These are phyloP conservation scores for Meganola albula DNA, from an alignment of 2,888 invertebrate genomes.

Conservation along the genomic window DNA sequence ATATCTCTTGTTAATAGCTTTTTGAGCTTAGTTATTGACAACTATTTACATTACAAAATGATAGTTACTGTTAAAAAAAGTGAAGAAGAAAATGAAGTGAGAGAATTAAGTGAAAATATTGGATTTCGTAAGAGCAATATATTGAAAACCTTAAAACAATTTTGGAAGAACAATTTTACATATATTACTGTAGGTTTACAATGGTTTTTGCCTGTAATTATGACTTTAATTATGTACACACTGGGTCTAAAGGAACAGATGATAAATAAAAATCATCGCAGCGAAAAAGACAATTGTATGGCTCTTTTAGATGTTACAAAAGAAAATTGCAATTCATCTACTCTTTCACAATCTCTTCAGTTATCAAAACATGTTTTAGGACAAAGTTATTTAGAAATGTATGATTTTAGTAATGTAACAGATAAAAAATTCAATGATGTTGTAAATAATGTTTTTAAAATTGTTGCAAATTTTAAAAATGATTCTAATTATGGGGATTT, in stretches of 20 bases:
- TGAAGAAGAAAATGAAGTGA: constrained; percentile 48
- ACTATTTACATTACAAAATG: constrained; percentile 64
- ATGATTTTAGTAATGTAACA: constrained; percentile 36
- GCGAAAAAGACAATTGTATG: constrained; percentile 45
- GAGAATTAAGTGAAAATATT: constrained; percentile 33
- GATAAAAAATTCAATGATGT: constrained; percentile 39
- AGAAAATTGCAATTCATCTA: constrained; percentile 34
- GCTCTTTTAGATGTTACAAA: constrained; percentile 47
- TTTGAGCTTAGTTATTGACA: constrained; percentile 57
- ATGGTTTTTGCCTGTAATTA: constrained; percentile 56
- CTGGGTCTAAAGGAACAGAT: constrained; percentile 48
- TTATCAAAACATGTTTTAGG: constrained; percentile 40
- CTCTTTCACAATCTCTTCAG: constrained; percentile 33
- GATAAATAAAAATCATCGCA: constrained; percentile 32
- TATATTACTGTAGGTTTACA: constrained; percentile 50
- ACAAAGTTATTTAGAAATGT: constrained; percentile 42
- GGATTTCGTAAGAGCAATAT: constrained; percentile 15
- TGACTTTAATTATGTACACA: constrained; percentile 57
- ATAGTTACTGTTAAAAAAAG: constrained; percentile 40
- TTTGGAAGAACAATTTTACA: constrained; percentile 51
- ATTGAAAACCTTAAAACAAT: constrained; percentile 24
- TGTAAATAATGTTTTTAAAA: constrained; percentile 49
- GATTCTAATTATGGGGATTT: constrained; percentile 31
- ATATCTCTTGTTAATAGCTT: constrained; percentile 66
- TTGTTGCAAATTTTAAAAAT: constrained; percentile 48